Percentiles rank a stretch among this genome's conserved stretches.
Conservation (phyloP, 1,140 invertebrate species). For the Oryzaephilus surinamensis region DNA sequence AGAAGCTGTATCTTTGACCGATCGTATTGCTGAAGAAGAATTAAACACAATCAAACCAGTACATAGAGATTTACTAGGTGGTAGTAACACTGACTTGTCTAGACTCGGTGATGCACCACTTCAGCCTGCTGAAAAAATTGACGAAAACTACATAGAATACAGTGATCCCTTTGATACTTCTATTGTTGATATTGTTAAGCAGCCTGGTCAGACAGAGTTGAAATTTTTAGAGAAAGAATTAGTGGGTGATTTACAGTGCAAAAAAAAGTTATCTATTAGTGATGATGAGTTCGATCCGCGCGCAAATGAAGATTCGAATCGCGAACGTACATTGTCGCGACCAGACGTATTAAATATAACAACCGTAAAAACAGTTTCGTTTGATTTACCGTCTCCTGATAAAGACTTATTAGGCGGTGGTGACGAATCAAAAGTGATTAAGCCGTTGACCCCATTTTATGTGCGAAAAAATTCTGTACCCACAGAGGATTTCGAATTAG, state of each 20-base stretch:
- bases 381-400: slow-evolving; percentile 47
- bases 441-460: slow-evolving; percentile 73
- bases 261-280: slow-evolving; percentile 30
- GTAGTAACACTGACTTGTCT: slow-evolving; percentile 63
- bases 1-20: slow-evolving; percentile 41
- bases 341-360: slow-evolving; percentile 44
- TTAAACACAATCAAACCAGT: slow-evolving; percentile 33
- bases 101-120: slow-evolving; percentile 57
- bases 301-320: slow-evolving; percentile 37
- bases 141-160: slow-evolving; percentile 47
- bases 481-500: slow-evolving; percentile 40
- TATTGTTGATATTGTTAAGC: slow-evolving; percentile 53
- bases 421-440: slow-evolving; percentile 44
- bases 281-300: slow-evolving; percentile 70
- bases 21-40: slow-evolving; percentile 22
- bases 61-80: slow-evolving; percentile 55
- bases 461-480: slow-evolving; percentile 46
- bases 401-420: slow-evolving; percentile 34
- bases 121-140: slow-evolving; percentile 41
- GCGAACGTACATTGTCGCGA: slow-evolving; percentile 41
- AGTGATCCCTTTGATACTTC: slow-evolving; percentile 82
- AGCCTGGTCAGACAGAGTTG: slow-evolving; percentile 64
- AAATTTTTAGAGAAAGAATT: slow-evolving; percentile 70
- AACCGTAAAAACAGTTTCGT: slow-evolving; percentile 55
- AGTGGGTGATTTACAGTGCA: slow-evolving; percentile 39